Evolutionary conservation across 2,797 vertebrate species (phyloP).

Genomic region (Gallirallus australis): DNA sequence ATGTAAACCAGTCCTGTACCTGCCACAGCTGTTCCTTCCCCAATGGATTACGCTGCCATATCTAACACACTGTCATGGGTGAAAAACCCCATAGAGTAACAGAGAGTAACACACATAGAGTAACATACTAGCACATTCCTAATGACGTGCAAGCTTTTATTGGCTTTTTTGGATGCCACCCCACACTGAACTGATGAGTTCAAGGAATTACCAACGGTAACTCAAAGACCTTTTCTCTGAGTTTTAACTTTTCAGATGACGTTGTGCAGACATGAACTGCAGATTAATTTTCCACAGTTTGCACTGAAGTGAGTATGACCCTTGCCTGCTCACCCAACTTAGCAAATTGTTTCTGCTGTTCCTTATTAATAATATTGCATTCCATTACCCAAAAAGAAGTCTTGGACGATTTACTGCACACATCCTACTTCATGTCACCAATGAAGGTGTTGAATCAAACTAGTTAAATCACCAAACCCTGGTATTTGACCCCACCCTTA

Average conservation of each 20-base stretch:
- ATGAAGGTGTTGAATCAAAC: neutral
- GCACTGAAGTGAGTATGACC: neutral
- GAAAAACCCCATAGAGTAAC: neutral
- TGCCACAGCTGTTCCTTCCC: neutral
- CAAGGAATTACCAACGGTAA: neutral
- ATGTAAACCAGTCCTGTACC: neutral
- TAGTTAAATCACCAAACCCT: neutral
- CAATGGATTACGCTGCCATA: neutral
- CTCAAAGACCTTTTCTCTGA: neutral
- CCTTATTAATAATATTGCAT: neutral
- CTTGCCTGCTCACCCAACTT: neutral
- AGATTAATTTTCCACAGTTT: neutral
- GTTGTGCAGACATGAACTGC: neutral
- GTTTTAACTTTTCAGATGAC: neutral
- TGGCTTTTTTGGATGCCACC: neutral
- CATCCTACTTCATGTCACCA: neutral
- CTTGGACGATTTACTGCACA: neutral
- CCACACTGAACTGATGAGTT: neutral
- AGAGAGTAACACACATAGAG: neutral
- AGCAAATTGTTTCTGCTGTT: neutral
- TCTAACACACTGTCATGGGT: neutral
- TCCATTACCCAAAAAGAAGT: neutral
- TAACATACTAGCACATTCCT: neutral
- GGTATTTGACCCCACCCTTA: neutral
- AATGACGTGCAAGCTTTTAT: neutral